These are phyloP conservation scores for Eristalinus aeneus DNA, from an alignment of 2,888 invertebrate genomes.

Conservation along the genomic window DNA sequence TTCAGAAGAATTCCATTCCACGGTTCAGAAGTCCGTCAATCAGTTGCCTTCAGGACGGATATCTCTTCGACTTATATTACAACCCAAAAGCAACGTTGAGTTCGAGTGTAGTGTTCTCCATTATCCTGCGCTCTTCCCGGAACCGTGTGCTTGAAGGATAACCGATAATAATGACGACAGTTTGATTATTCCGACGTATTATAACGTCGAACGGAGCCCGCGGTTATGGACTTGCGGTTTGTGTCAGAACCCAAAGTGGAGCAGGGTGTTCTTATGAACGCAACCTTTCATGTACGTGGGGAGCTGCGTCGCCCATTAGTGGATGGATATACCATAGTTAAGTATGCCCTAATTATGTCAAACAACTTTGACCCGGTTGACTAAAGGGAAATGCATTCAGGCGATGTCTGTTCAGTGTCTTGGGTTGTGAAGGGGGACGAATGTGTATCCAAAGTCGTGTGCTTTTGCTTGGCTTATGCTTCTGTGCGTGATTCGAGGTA, in stretches of 20 bases:
- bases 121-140: neutral
- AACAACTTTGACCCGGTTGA: slow-evolving; percentile 3
- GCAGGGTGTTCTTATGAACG: neutral
- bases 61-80: neutral
- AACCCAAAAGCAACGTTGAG: neutral
- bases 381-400: neutral
- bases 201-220: slow-evolving; percentile 36
- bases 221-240: neutral
- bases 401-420: neutral
- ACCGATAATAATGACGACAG: slow-evolving; percentile 34
- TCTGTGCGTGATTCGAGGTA: too few species aligned
- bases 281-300: neutral
- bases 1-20: too few species aligned
- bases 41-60: neutral
- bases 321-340: neutral
- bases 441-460: neutral
- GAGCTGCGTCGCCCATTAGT: neutral
- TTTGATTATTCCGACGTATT: slow-evolving; percentile 39
- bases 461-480: too few species aligned
- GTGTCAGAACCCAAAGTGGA: neutral
- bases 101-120: slow-evolving; percentile 4
- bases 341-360: slow-evolving; percentile 16
- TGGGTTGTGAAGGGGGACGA: neutral
- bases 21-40: too few species aligned
- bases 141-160: slow-evolving; percentile 9